A percentile compares a stretch with the other conserved stretches of the same genome.
Evolutionary conservation across 2,888 invertebrate genomes (phyloP).

Genomic region (Patella pellucida): DNA sequence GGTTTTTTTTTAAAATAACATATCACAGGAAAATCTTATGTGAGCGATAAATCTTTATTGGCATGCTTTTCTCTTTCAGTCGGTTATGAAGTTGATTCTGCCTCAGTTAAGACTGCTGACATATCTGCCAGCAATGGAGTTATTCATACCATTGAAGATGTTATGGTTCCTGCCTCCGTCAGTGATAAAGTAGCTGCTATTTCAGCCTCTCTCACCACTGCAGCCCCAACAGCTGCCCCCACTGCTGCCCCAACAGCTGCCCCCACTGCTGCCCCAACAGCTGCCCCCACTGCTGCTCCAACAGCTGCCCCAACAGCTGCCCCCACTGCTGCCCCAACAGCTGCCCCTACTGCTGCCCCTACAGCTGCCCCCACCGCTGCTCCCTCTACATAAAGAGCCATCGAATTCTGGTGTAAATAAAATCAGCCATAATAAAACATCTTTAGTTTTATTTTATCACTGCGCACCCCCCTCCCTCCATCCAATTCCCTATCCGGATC

Average conservation of each 20-base stretch:
- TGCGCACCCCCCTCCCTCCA: no score
- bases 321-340: background rate
- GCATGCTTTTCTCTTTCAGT: background rate
- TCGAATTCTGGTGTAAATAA: no score
- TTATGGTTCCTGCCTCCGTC: constrained; percentile 26
- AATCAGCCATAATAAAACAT: no score
- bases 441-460: no score
- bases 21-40: no score
- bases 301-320: constrained; percentile 10
- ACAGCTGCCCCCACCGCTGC: constrained; percentile 11
- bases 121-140: constrained; percentile 31
- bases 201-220: background rate
- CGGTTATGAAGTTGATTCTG: constrained; percentile 24
- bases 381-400: no score
- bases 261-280: background rate
- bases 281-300: background rate
- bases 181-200: constrained; percentile 9
- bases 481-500: no score
- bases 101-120: constrained; percentile 17
- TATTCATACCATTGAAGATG: constrained; percentile 27
- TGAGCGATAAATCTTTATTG: no score
- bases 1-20: no score
- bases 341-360: background rate
- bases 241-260: background rate
- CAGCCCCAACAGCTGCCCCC: background rate